A percentile compares a stretch with the other conserved stretches of the same genome.
These are phyloP conservation scores for Thecophora atra DNA, from an alignment of 2,888 invertebrate genomes.

Conservation along the genomic window DNA sequence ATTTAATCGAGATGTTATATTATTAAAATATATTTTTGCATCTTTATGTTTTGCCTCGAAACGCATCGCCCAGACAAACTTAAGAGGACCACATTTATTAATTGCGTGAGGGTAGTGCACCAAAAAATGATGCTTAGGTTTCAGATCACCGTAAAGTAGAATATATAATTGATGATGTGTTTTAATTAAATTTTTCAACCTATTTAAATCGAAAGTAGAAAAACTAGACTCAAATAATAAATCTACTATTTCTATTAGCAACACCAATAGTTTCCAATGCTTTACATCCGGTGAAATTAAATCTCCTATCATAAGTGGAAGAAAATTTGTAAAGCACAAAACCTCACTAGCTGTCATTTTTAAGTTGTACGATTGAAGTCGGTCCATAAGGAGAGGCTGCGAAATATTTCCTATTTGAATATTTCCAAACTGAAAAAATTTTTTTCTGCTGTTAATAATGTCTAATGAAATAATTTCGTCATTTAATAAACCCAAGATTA, in stretches of 20 bases:
- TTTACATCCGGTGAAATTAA: conserved; percentile 36
- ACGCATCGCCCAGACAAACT: conserved; percentile 35
- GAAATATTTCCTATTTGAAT: conserved; percentile 40
- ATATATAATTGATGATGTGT: conserved; percentile 37
- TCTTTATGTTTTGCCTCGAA: conserved; percentile 39
- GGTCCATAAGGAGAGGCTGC: conserved; percentile 28
- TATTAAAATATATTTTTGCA: conserved; percentile 36
- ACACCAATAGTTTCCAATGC: conserved; percentile 39
- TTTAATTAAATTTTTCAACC: conserved; percentile 37
- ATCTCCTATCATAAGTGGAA: conserved; percentile 20
- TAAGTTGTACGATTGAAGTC: conserved; percentile 37
- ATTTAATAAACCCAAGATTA: conserved; percentile 39
- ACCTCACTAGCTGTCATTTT: conserved; percentile 45
- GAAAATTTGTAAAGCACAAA: background rate
- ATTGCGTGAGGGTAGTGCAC: conserved; percentile 34
- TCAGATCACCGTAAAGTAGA: conserved; percentile 39
- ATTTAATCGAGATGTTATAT: conserved; percentile 30
- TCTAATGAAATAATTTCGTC: conserved; percentile 38
- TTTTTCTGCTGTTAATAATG: conserved; percentile 39
- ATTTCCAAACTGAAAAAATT: conserved; percentile 40
- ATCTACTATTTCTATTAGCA: conserved; percentile 38
- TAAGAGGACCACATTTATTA: conserved; percentile 36
- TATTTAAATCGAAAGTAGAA: conserved; percentile 30
- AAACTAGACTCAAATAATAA: conserved; percentile 33
- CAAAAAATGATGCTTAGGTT: conserved; percentile 40